phyloP scores from a whole-genome alignment of 2,888 invertebrate genomes.

The Leptopilina drosophilae region DNA sequence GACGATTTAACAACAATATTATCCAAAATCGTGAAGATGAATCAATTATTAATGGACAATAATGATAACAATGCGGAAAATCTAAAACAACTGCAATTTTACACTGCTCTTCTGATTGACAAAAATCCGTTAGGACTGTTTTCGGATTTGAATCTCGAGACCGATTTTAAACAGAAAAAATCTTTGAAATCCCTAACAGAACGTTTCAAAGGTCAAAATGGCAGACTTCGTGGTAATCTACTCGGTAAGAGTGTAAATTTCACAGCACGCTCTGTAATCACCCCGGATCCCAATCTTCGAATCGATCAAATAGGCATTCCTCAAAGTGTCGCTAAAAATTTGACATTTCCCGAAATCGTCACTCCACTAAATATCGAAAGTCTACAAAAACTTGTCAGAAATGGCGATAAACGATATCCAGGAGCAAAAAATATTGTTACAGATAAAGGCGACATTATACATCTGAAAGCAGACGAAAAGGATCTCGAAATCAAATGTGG shows the following conservation, averaged over 20 bases:
- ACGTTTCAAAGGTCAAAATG: slow-evolving; percentile 98
- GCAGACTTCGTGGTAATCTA: slow-evolving; percentile 98
- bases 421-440: slow-evolving; percentile 99
- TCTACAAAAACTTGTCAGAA: slow-evolving; percentile 94
- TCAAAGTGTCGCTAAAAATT: slow-evolving; percentile 97
- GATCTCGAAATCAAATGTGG: slow-evolving; percentile 97
- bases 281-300: slow-evolving; percentile 98
- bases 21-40: slow-evolving; percentile 98
- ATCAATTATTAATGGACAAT: slow-evolving; percentile 72
- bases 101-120: slow-evolving; percentile 98
- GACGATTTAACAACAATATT: slow-evolving; percentile 99
- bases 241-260: slow-evolving; percentile 99
- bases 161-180: slow-evolving; percentile 93
- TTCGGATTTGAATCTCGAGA: slow-evolving; percentile 86
- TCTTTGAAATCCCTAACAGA: slow-evolving; percentile 99
- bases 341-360: slow-evolving; percentile 99
- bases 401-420: slow-evolving; percentile 99
- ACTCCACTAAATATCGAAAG: slow-evolving; percentile 99
- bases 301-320: slow-evolving; percentile 99
- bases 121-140: slow-evolving; percentile 99
- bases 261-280: slow-evolving; percentile 98
- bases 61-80: slow-evolving; percentile 86
- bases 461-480: slow-evolving; percentile 96
- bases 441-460: slow-evolving; percentile 99
- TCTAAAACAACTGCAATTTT: slow-evolving; percentile 98